Conservation (phyloP, 2,797 vertebrate species). For the Mormyrops attenuatus region DNA sequence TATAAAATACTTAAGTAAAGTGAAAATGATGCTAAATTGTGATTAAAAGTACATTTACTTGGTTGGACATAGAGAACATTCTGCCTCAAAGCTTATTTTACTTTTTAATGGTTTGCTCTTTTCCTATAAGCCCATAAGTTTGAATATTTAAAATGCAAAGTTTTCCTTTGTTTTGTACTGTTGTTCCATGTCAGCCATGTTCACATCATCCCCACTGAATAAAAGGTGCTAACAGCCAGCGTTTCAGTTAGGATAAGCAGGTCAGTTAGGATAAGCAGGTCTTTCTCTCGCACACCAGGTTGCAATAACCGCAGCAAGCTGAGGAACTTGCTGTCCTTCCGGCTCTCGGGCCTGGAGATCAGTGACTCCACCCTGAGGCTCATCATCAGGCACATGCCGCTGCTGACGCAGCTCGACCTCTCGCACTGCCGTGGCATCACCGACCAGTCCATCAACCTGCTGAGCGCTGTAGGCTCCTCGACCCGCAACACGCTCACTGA, state of each 20-base stretch:
- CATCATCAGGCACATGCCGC: conserved; percentile 95
- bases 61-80: no score
- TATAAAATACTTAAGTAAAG: no score
- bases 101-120: background rate
- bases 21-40: no score
- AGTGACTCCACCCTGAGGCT: conserved; percentile 86
- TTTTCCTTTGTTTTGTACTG: background rate
- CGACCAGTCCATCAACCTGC: conserved; percentile 89
- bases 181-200: background rate
- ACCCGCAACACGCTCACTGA: conserved; percentile 90
- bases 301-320: conserved; percentile 95
- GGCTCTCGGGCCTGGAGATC: conserved; percentile 90
- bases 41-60: no score
- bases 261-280: background rate
- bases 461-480: conserved; percentile 93
- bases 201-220: background rate
- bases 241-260: background rate
- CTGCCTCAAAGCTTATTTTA: background rate
- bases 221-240: background rate
- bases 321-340: conserved; percentile 87
- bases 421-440: conserved; percentile 89
- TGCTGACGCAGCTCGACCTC: conserved; percentile 89
- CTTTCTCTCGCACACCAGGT: conserved; percentile 53
- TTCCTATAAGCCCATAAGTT: background rate
- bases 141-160: background rate